Conservation (phyloP, 2,113 vertebrate genomes). For the Indri indri region DNA sequence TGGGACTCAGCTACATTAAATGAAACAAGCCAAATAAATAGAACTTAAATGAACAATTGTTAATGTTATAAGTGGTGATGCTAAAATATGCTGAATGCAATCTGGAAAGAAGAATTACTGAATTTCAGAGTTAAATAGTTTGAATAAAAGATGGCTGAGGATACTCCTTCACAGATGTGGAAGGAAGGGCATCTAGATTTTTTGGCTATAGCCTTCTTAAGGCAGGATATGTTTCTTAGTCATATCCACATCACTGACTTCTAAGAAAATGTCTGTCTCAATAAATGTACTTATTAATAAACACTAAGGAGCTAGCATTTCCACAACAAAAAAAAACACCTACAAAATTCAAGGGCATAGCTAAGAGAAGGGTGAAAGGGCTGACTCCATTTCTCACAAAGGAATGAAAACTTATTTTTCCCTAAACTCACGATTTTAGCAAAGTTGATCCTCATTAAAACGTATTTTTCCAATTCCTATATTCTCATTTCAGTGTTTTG, state of each 20-base stretch:
- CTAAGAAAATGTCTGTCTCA: constrained; percentile 37
- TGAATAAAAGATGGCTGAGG: neutral
- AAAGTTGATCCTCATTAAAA: constrained; percentile 11
- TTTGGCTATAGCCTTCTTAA: neutral
- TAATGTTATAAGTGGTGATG: neutral
- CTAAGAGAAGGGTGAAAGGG: neutral
- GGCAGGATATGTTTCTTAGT: constrained; percentile 13
- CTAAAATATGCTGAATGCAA: constrained; percentile 10
- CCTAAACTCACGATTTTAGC: neutral
- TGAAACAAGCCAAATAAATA: neutral
- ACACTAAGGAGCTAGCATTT: constrained; percentile 60
- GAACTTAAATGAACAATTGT: constrained; percentile 27
- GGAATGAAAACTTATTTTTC: neutral
- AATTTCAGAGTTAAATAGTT: constrained; percentile 41
- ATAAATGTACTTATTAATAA: constrained; percentile 58
- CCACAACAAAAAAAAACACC: neutral
- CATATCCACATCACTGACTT: constrained; percentile 28
- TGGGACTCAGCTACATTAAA: neutral
- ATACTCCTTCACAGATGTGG: neutral
- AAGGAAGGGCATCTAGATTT: neutral
- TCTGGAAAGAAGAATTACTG: neutral
- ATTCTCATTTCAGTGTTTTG: constrained; percentile 18
- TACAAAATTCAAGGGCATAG: constrained; percentile 29
- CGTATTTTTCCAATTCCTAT: neutral
- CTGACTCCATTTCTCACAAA: constrained; percentile 17